phyloP scores from a whole-genome alignment of 2,113 vertebrate genomes.

The Gnathonemus longibarbis region DNA sequence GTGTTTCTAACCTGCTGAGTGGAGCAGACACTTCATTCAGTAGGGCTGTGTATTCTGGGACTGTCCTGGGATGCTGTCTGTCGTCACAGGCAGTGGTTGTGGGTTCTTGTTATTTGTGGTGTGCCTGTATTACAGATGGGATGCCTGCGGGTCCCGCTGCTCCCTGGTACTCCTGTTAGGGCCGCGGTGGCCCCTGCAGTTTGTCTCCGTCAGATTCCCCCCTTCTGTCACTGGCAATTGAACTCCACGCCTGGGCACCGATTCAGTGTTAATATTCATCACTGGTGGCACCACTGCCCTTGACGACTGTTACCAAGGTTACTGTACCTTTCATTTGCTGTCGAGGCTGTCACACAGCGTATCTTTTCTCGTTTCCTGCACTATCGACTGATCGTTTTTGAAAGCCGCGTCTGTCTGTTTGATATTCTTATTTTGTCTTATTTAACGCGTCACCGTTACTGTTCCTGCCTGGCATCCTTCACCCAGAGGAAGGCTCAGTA shows the following conservation, averaged over 20 bases:
- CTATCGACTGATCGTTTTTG: constrained; percentile 5
- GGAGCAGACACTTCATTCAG: neutral
- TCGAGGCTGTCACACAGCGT: constrained; percentile 19
- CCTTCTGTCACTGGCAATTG: neutral
- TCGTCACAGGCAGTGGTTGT: neutral
- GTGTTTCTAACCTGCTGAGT: neutral
- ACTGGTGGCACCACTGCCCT: constrained; percentile 48
- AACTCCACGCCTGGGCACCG: constrained; percentile 11
- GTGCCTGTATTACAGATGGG: neutral
- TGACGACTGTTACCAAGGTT: constrained; percentile 65
- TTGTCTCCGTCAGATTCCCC: neutral
- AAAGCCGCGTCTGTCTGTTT: neutral
- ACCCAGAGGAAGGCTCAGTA: neutral
- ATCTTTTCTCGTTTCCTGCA: neutral
- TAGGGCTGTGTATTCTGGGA: neutral
- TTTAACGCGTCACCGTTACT: neutral
- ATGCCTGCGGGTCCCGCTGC: neutral
- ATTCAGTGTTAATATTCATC: constrained; percentile 30
- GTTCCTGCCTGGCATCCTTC: neutral
- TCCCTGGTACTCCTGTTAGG: neutral
- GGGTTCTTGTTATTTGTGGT: neutral
- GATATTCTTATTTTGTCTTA: neutral
- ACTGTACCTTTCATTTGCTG: constrained; percentile 45
- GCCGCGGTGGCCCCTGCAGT: neutral
- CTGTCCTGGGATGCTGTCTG: neutral